These are phyloP conservation scores for Thecocarcelia acutangulata DNA, from an alignment of 2,888 invertebrate species.

Conservation along the genomic window DNA sequence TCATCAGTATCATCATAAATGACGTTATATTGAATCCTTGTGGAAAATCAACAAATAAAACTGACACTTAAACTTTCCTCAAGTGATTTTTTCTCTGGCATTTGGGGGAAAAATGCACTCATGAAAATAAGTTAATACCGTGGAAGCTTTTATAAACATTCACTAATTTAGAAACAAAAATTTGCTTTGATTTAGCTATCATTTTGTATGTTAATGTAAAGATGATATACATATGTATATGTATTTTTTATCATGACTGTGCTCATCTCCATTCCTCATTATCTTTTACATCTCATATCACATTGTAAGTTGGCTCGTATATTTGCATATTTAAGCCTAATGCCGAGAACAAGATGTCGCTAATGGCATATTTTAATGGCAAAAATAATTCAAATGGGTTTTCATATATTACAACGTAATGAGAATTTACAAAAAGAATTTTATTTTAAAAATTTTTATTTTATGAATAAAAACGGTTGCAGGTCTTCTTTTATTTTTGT, in stretches of 20 bases:
- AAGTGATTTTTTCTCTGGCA: conserved; percentile 38
- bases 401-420: conserved; percentile 40
- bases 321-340: conserved; percentile 40
- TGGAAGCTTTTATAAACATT: neutral
- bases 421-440: neutral
- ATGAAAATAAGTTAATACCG: conserved; percentile 11
- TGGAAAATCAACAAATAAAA: conserved; percentile 6
- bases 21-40: conserved; percentile 57
- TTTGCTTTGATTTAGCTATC: too few relatives aligned
- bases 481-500: neutral
- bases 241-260: conserved; percentile 15
- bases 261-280: neutral
- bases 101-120: conserved; percentile 9
- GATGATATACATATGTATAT: too few relatives aligned
- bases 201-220: too few relatives aligned
- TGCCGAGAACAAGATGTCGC: conserved; percentile 62
- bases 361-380: conserved; percentile 35
- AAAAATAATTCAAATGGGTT: conserved; percentile 39
- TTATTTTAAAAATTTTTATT: neutral
- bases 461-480: neutral
- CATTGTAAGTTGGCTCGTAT: conserved; percentile 7
- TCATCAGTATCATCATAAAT: conserved; percentile 62
- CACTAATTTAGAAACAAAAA: neutral
- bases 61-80: conserved; percentile 50
- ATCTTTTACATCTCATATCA: neutral